Conservation (phyloP, 2,888 invertebrate species). For the Calliphora vomitoria region DNA sequence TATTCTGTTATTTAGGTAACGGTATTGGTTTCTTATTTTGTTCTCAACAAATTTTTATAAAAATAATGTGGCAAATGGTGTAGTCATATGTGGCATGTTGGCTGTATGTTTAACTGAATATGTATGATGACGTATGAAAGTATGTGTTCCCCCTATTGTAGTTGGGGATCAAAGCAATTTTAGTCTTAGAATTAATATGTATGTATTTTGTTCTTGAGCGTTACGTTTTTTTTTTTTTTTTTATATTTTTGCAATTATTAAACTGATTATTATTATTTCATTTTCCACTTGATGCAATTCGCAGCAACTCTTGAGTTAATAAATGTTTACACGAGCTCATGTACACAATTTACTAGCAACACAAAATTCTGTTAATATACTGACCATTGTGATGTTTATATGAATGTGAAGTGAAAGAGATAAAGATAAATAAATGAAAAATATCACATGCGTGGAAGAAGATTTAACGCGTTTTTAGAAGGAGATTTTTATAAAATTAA, state of each 20-base stretch:
- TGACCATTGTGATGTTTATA: not conserved
- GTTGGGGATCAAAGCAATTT: constrained; percentile 57
- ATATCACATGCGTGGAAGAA: not conserved
- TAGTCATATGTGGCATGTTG: not conserved
- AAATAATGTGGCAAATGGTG: constrained; percentile 1
- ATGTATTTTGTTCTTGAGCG: not conserved
- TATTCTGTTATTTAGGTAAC: too few relatives aligned
- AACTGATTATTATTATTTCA: constrained; percentile 65
- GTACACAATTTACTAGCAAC: not conserved
- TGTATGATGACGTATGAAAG: constrained; percentile 6
- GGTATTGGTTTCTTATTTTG: not conserved
- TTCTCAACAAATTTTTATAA: not conserved
- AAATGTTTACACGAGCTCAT: constrained; percentile 1
- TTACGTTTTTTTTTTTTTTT: constrained; percentile 18
- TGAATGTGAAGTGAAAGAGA: not conserved
- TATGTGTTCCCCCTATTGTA: constrained; percentile 27
- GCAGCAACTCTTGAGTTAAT: not conserved
- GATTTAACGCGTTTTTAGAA: too few relatives aligned
- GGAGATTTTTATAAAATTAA: too few relatives aligned
- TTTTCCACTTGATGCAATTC: constrained; percentile 57
- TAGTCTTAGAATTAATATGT: not conserved
- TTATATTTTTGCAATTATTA: constrained; percentile 44
- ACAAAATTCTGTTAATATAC: not conserved
- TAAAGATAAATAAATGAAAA: not conserved
- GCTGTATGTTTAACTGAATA: not conserved